Conservation (phyloP, 1,140 invertebrate genomes). For the Drosophila ironensis region DNA sequence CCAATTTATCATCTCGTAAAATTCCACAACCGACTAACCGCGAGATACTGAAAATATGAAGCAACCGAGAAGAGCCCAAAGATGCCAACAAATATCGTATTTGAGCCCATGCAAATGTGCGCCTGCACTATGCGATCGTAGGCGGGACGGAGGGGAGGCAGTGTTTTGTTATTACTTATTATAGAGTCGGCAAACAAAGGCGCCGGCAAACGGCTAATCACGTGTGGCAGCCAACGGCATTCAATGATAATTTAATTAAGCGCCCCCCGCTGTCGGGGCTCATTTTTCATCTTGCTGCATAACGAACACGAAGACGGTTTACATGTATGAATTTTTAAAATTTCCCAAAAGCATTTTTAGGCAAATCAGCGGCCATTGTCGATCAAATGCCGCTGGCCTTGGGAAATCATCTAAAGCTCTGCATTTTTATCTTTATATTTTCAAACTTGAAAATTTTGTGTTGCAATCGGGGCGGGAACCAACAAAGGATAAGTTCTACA, state of each 20-base stretch:
- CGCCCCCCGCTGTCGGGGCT: slow-evolving; percentile 27
- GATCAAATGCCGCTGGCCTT: slow-evolving; percentile 44
- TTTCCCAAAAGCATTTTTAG: slow-evolving; percentile 46
- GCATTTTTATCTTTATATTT: slow-evolving; percentile 44
- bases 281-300: slow-evolving; percentile 63
- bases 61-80: slow-evolving; percentile 38
- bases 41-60: slow-evolving; percentile 45
- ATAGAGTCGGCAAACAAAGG: slow-evolving; percentile 1
- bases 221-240: slow-evolving; percentile 50
- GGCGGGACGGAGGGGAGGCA: slow-evolving; percentile 9
- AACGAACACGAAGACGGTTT: slow-evolving; percentile 46
- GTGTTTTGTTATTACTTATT: too few species aligned
- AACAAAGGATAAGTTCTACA: too few species aligned
- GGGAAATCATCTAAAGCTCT: slow-evolving; percentile 32
- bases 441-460: slow-evolving; percentile 46
- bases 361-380: slow-evolving; percentile 67
- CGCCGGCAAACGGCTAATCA: slow-evolving; percentile 57
- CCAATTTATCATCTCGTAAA: slow-evolving; percentile 76
- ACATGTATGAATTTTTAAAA: slow-evolving; percentile 35
- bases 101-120: slow-evolving; percentile 57
- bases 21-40: slow-evolving; percentile 55
- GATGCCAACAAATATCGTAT: slow-evolving; percentile 43
- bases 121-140: neutral
- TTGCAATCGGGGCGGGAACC: slow-evolving; percentile 10
- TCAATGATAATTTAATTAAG: slow-evolving; percentile 69